A percentile compares a stretch with the other conserved stretches of the same genome.
Evolutionary conservation across 2,797 vertebrate genomes (phyloP).

Genomic region (Leptoclinus maculatus): DNA sequence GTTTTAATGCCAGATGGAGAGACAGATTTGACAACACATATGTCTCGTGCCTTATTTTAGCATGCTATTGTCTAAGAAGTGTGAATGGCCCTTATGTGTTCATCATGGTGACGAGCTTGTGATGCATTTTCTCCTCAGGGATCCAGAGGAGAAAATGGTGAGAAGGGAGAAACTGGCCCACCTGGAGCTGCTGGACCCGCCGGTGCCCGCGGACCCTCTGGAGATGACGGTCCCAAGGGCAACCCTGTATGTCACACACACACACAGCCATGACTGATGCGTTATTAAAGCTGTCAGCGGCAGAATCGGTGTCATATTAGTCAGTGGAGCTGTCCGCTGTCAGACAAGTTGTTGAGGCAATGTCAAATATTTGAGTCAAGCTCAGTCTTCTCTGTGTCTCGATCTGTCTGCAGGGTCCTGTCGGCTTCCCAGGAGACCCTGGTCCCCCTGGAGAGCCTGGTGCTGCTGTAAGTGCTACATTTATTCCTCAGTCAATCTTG

Average conservation of each 20-base stretch:
- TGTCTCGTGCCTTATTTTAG: constrained; percentile 20
- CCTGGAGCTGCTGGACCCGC: constrained; percentile 96
- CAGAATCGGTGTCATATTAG: constrained; percentile 36
- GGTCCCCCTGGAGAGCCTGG: constrained; percentile 97
- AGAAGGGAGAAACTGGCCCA: constrained; percentile 97
- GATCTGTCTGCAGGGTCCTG: constrained; percentile 87
- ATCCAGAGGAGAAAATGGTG: constrained; percentile 93
- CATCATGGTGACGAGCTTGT: constrained; percentile 21
- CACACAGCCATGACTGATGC: constrained; percentile 22
- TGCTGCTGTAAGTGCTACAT: constrained; percentile 89
- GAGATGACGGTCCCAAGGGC: constrained; percentile 98
- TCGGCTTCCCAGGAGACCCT: constrained; percentile 98
- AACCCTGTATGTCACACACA: constrained; percentile 90
- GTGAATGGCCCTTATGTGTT: not conserved
- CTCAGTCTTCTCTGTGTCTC: constrained; percentile 48
- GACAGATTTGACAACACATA: constrained; percentile 24
- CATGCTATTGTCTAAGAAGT: constrained; percentile 12
- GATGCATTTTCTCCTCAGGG: constrained; percentile 83
- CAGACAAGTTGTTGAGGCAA: constrained; percentile 48
- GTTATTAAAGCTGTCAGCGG: constrained; percentile 45
- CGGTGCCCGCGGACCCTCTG: constrained; percentile 92
- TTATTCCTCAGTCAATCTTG: constrained; percentile 16
- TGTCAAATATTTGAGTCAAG: constrained; percentile 50
- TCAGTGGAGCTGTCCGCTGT: constrained; percentile 38
- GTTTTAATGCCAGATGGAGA: constrained; percentile 22